Percentiles rank a stretch among this genome's conserved stretches.
Conservation (phyloP, 1,140 invertebrate genomes). For the Gerris buenoi region DNA sequence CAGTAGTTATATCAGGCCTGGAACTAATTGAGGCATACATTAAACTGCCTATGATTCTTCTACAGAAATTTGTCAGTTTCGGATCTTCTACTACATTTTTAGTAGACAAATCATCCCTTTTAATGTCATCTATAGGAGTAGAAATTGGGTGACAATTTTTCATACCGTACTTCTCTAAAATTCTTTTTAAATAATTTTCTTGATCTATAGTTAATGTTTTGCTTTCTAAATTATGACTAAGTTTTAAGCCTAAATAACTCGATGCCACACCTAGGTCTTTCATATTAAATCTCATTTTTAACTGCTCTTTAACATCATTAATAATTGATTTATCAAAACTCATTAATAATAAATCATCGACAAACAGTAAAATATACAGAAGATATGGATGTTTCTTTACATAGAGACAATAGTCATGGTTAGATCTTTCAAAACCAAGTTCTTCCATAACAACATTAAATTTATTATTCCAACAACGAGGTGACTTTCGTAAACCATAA, state of each 20-base stretch:
- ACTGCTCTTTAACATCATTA: slow-evolving; percentile 21
- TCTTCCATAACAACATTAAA: slow-evolving; percentile 18
- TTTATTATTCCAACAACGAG: slow-evolving; percentile 21
- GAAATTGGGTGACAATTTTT: slow-evolving; percentile 24
- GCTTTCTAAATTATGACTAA: slow-evolving; percentile 23
- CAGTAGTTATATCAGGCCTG: slow-evolving; percentile 23
- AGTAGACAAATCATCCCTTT: slow-evolving; percentile 17
- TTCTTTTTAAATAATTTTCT: slow-evolving; percentile 26
- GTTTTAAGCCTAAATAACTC: slow-evolving; percentile 27
- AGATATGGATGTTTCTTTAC: background rate
- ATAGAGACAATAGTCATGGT: slow-evolving; percentile 17
- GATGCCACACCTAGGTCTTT: slow-evolving; percentile 25
- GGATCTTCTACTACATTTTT: slow-evolving; percentile 17
- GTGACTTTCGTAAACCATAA: slow-evolving; percentile 25
- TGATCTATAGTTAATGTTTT: slow-evolving; percentile 24
- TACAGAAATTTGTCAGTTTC: slow-evolving; percentile 15
- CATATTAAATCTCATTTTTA: slow-evolving; percentile 29
- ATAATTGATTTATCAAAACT: slow-evolving; percentile 20
- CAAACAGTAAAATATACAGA: slow-evolving; percentile 24
- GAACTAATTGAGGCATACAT: slow-evolving; percentile 23
- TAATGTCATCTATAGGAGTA: slow-evolving; percentile 25
- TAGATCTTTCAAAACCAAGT: slow-evolving; percentile 14
- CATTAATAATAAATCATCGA: slow-evolving; percentile 28
- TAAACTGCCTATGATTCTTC: slow-evolving; percentile 25
- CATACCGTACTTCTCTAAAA: slow-evolving; percentile 28